Evolutionary conservation across 2,113 vertebrate species (phyloP).

Genomic region (Alosa alosa): DNA sequence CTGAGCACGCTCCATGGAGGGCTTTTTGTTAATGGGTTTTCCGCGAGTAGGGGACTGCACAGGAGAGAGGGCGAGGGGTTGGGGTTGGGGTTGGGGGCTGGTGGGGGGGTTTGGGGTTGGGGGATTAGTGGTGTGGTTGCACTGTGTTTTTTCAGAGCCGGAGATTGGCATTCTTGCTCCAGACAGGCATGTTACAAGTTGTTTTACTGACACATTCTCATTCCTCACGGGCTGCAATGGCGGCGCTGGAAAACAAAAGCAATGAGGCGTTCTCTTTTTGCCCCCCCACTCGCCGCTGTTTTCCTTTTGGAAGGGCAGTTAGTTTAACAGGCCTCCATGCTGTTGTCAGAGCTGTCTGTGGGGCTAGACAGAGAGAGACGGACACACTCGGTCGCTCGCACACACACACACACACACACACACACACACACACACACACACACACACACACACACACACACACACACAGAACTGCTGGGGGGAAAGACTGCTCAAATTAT

Average conservation of each 20-base stretch:
- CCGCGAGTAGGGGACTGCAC: background rate
- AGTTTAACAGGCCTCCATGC: constrained; percentile 66
- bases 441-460: background rate
- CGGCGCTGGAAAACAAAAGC: constrained; percentile 62
- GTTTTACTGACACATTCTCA: constrained; percentile 66
- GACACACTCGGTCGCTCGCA: background rate
- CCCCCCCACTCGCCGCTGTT: constrained; percentile 46
- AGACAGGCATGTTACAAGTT: constrained; percentile 66
- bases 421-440: background rate
- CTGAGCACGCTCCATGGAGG: background rate
- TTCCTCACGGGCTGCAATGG: constrained; percentile 33
- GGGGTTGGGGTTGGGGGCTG: background rate
- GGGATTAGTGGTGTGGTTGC: background rate
- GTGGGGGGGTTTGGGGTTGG: background rate
- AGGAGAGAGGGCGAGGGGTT: background rate
- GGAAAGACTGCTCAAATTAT: background rate
- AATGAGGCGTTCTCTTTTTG: constrained; percentile 53
- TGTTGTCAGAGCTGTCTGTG: constrained; percentile 65
- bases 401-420: background rate
- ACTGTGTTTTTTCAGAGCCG: background rate
- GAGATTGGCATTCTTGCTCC: constrained; percentile 43
- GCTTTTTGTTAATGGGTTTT: background rate
- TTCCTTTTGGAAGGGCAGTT: constrained; percentile 57
- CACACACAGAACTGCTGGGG: background rate
- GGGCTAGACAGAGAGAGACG: constrained; percentile 44